These are phyloP conservation scores for Erinaceus europaeus DNA, from an alignment of 2,113 vertebrate genomes.

Conservation along the genomic window DNA sequence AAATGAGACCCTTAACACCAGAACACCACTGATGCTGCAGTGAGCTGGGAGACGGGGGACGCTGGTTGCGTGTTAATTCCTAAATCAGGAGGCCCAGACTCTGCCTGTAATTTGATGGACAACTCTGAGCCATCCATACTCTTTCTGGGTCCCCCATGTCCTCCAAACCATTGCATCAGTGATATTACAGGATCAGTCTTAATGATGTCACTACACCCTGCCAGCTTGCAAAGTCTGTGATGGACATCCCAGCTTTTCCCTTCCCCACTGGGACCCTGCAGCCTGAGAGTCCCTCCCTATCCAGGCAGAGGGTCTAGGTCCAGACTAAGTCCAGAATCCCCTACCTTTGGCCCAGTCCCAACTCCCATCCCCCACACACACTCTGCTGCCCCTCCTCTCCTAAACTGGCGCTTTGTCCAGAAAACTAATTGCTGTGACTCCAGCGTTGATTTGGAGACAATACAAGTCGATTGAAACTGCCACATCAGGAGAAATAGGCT, in stretches of 20 bases:
- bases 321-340: too few species aligned
- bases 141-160: not conserved
- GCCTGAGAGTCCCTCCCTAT: not conserved
- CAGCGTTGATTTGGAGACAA: constrained; percentile 64
- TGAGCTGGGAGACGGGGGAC: accelerated
- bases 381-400: not conserved
- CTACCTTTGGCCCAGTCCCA: not conserved
- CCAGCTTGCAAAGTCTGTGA: constrained; percentile 27
- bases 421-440: constrained; percentile 58
- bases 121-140: not conserved
- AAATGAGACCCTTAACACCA: not conserved
- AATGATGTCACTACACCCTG: not conserved
- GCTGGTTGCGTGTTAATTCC: not conserved
- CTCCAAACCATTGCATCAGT: not conserved
- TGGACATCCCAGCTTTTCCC: constrained; percentile 31
- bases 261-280: not conserved
- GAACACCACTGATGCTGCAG: not conserved
- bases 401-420: constrained; percentile 17
- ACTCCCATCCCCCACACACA: not conserved
- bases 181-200: constrained; percentile 31
- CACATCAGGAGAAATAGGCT: constrained; percentile 61
- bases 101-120: not conserved
- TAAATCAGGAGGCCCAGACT: not conserved
- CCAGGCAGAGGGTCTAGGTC: not conserved
- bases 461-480: constrained; percentile 58